Percentiles rank a stretch among this genome's conserved stretches.
Evolutionary conservation across 2,113 vertebrate species (phyloP).

Genomic region (Coryphaenoides rupestris): DNA sequence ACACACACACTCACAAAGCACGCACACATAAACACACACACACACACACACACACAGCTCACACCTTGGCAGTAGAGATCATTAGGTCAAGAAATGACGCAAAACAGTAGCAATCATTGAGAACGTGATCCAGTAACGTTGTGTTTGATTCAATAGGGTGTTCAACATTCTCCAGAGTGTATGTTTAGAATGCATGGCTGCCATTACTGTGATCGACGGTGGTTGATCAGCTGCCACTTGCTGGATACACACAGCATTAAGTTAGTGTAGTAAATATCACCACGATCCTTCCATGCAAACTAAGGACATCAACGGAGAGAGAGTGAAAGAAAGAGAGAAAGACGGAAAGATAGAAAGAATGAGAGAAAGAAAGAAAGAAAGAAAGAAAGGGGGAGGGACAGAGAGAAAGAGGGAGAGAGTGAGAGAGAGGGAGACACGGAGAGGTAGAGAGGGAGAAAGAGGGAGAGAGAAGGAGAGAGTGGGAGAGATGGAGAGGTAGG

Average conservation of each 20-base stretch:
- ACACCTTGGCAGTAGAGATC: too few relatives aligned
- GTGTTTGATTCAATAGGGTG: too few relatives aligned
- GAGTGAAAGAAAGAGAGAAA: slow-evolving; percentile 17
- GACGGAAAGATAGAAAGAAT: slow-evolving; percentile 7
- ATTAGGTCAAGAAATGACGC: too few relatives aligned
- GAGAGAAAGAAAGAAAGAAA: slow-evolving; percentile 20
- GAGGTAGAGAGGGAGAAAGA: not conserved
- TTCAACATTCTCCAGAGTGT: too few relatives aligned
- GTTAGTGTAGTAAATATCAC: too few relatives aligned
- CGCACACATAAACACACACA: not conserved
- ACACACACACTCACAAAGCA: not conserved
- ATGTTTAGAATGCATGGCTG: too few relatives aligned
- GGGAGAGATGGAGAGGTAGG: slow-evolving; percentile 18
- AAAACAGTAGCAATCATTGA: too few relatives aligned
- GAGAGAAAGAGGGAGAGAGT: not conserved
- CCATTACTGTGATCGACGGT: too few relatives aligned
- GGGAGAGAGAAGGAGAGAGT: slow-evolving; percentile 27
- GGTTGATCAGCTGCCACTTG: too few relatives aligned
- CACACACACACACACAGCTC: slow-evolving; percentile 24
- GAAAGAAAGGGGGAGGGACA: not conserved
- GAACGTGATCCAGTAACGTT: too few relatives aligned
- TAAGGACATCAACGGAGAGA: slow-evolving; percentile 1
- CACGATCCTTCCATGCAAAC: not conserved
- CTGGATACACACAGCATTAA: too few relatives aligned
- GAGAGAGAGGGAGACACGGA: slow-evolving; percentile 15